Conservation (phyloP, 2,797 vertebrate species). For the Bovichtus diacanthus region DNA sequence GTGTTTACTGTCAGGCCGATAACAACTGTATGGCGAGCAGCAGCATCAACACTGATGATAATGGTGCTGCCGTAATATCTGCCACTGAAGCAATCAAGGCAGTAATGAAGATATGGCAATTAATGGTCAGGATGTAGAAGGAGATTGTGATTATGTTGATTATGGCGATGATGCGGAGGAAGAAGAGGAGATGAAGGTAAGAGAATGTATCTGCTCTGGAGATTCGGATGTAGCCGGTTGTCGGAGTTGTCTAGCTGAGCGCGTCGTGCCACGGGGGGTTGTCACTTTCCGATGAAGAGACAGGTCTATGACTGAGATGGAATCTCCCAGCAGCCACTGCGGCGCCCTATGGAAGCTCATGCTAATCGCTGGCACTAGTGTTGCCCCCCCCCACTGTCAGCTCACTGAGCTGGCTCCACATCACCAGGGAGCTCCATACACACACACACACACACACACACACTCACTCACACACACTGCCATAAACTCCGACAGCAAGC, state of each 20-base stretch:
- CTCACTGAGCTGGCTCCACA: slow-evolving; percentile 79
- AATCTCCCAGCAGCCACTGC: slow-evolving; percentile 82
- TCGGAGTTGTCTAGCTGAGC: slow-evolving; percentile 55
- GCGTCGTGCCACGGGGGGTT: slow-evolving; percentile 76
- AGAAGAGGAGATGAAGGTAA: slow-evolving; percentile 39
- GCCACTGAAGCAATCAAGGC: slow-evolving; percentile 36
- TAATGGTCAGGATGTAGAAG: slow-evolving; percentile 45
- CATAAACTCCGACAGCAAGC: slow-evolving; percentile 49
- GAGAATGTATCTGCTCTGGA: slow-evolving; percentile 49
- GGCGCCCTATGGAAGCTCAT: slow-evolving; percentile 81
- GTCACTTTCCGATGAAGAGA: slow-evolving; percentile 81
- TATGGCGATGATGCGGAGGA: slow-evolving; percentile 28
- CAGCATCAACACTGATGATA: slow-evolving; percentile 30
- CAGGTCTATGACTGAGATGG: slow-evolving; percentile 72
- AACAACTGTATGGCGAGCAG: slow-evolving; percentile 33
- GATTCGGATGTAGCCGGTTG: slow-evolving; percentile 61
- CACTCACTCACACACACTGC: slow-evolving; percentile 5
- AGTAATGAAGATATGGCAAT: slow-evolving; percentile 39
- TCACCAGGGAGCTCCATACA: slow-evolving; percentile 73
- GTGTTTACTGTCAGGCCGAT: slow-evolving; percentile 29
- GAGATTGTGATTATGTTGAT: slow-evolving; percentile 41
- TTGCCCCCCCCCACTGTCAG: slow-evolving; percentile 74
- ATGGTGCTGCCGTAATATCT: slow-evolving; percentile 31
- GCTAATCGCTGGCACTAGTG: slow-evolving; percentile 78
- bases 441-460: slow-evolving; percentile 31